A percentile compares a stretch with the other conserved stretches of the same genome.
Conservation (phyloP, 2,113 vertebrate genomes). For the Cranoglanis bouderius region DNA sequence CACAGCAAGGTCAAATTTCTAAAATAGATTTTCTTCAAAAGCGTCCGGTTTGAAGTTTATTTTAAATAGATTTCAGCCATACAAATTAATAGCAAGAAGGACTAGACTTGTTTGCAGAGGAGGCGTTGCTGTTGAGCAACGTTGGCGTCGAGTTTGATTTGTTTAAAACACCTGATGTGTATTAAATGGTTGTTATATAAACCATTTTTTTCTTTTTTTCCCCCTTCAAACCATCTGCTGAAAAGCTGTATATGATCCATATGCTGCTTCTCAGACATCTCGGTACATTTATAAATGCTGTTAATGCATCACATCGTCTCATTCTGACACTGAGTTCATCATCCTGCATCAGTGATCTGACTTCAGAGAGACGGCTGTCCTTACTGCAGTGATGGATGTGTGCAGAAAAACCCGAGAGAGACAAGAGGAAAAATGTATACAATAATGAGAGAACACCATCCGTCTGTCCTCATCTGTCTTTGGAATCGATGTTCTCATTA, state of each 20-base stretch:
- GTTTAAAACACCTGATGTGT: neutral
- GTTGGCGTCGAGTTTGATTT: neutral
- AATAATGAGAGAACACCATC: conserved; percentile 33
- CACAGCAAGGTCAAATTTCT: no score
- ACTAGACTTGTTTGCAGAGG: neutral
- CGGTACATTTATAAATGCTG: neutral
- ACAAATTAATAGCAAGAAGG: neutral
- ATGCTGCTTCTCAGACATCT: neutral
- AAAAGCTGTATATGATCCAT: neutral
- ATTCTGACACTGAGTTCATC: neutral
- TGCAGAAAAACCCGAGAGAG: neutral
- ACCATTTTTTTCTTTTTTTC: neutral
- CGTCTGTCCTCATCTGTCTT: neutral
- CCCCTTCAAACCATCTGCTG: neutral
- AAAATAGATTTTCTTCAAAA: no score
- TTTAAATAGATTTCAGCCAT: neutral
- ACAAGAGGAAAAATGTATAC: conserved; percentile 15
- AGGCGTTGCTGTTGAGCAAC: no score
- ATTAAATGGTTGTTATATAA: neutral
- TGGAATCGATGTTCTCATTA: neutral
- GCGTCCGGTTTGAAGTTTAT: no score
- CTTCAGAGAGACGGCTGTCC: neutral
- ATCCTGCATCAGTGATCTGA: neutral
- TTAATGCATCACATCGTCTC: neutral
- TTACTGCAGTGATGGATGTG: conserved; percentile 22